Percentiles rank a stretch among this genome's conserved stretches.
These are phyloP conservation scores for Epiblema foenella DNA, from an alignment of 2,888 invertebrate species.

Conservation along the genomic window DNA sequence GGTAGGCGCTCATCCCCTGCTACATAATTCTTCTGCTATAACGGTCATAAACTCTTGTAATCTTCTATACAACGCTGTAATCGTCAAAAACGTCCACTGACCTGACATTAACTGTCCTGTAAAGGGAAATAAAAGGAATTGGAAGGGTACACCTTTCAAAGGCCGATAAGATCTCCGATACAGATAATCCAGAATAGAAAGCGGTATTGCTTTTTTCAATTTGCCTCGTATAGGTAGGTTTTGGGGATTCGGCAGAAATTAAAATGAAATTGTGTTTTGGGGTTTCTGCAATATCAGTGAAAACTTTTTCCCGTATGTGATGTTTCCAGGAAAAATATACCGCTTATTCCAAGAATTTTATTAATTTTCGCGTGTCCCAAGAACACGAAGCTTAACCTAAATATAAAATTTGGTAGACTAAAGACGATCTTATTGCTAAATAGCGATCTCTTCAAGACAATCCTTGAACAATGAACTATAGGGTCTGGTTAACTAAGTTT, in stretches of 20 bases:
- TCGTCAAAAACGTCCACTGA: not conserved
- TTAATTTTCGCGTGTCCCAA: too few relatives aligned
- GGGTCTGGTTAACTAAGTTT: too few relatives aligned
- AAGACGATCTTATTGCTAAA: too few relatives aligned
- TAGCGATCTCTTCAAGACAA: too few relatives aligned
- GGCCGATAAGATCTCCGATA: conserved; percentile 39
- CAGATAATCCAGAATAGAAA: conserved; percentile 28
- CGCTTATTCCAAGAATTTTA: too few relatives aligned
- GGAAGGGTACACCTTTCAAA: conserved; percentile 11
- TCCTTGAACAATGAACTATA: not conserved
- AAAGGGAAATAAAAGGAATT: conserved; percentile 7
- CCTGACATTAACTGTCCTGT: conserved; percentile 4
- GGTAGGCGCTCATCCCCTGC: too few relatives aligned
- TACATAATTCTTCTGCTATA: not conserved
- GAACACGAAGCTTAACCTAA: too few relatives aligned
- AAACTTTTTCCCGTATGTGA: not conserved
- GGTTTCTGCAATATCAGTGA: not conserved
- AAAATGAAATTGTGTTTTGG: conserved; percentile 16
- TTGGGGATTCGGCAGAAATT: conserved; percentile 4
- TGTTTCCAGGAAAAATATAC: too few relatives aligned
- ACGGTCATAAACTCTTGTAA: not conserved
- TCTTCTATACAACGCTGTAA: not conserved
- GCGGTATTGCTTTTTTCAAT: conserved; percentile 34
- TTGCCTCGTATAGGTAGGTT: conserved; percentile 2
- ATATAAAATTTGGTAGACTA: too few relatives aligned